phyloP scores from a whole-genome alignment of 2,797 vertebrate genomes.

The Oreonectes daqikongensis region DNA sequence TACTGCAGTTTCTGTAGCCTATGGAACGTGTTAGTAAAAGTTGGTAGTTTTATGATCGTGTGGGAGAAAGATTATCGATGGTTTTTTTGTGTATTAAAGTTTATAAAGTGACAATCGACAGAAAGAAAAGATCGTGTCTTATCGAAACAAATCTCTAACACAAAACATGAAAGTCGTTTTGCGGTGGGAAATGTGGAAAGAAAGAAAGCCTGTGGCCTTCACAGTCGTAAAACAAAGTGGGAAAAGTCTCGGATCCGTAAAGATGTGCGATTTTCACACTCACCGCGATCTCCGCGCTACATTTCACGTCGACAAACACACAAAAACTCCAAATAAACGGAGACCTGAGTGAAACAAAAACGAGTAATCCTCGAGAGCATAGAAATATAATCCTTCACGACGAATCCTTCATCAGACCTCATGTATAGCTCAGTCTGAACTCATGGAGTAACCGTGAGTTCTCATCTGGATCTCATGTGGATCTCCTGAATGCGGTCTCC shows the following conservation, averaged over 20 bases:
- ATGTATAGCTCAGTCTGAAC: not conserved
- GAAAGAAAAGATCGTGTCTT: too few species aligned
- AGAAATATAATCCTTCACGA: not conserved
- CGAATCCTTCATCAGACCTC: not conserved
- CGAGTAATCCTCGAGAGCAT: not conserved
- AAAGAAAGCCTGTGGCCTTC: not conserved
- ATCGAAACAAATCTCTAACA: not conserved
- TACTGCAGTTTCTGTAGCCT: too few species aligned
- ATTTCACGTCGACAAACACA: not conserved
- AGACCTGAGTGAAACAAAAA: not conserved
- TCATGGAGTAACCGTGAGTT: not conserved
- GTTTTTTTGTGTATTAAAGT: too few species aligned
- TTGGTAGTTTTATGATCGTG: too few species aligned
- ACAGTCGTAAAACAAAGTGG: not conserved
- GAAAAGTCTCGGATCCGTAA: too few species aligned
- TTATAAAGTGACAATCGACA: too few species aligned
- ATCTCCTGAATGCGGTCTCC: conserved; percentile 13
- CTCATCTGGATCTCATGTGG: conserved; percentile 5
- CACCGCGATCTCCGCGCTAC: not conserved
- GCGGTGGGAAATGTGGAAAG: too few species aligned
- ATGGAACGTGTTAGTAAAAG: too few species aligned
- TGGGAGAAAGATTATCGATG: too few species aligned
- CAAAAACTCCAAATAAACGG: not conserved
- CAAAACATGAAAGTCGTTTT: not conserved
- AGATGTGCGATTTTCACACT: not conserved